Conservation (phyloP, 2,113 vertebrate species). For the Myocastor coypus region DNA sequence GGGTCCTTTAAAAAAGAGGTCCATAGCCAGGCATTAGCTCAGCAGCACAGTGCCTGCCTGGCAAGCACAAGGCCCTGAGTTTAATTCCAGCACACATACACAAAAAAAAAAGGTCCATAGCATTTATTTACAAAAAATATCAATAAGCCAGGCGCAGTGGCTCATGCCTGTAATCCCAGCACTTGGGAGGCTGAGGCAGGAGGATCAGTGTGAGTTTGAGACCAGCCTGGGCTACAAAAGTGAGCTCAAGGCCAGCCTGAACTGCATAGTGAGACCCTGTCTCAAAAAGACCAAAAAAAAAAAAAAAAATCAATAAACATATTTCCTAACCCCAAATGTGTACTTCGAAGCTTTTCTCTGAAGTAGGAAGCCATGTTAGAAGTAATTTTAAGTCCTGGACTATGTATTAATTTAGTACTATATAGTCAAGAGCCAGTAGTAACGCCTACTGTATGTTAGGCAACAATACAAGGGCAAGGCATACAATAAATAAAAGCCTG, state of each 20-base stretch:
- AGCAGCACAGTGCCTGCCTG: too few relatives aligned
- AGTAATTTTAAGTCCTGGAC: neutral
- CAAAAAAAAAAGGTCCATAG: neutral
- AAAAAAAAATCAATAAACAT: constrained; percentile 32
- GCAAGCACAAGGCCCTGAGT: too few relatives aligned
- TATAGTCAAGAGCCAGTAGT: neutral
- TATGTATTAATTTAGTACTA: neutral
- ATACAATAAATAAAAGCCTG: neutral
- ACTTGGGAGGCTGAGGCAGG: too few relatives aligned
- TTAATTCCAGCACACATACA: too few relatives aligned
- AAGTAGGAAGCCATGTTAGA: neutral
- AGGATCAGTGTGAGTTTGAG: too few relatives aligned
- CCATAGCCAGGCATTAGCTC: too few relatives aligned
- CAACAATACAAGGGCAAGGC: neutral
- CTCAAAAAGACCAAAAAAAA: too few relatives aligned
- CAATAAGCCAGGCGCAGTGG: too few relatives aligned
- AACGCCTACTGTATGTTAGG: neutral
- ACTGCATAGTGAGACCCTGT: too few relatives aligned
- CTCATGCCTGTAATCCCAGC: too few relatives aligned
- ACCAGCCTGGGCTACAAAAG: too few relatives aligned
- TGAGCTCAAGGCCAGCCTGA: too few relatives aligned
- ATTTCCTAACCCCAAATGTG: neutral
- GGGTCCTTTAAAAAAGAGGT: neutral
- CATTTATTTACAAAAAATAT: constrained; percentile 39
- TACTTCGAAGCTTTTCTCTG: neutral